phyloP scores from a whole-genome alignment of 2,888 invertebrate species.

The Opisthograptis luteolata region DNA sequence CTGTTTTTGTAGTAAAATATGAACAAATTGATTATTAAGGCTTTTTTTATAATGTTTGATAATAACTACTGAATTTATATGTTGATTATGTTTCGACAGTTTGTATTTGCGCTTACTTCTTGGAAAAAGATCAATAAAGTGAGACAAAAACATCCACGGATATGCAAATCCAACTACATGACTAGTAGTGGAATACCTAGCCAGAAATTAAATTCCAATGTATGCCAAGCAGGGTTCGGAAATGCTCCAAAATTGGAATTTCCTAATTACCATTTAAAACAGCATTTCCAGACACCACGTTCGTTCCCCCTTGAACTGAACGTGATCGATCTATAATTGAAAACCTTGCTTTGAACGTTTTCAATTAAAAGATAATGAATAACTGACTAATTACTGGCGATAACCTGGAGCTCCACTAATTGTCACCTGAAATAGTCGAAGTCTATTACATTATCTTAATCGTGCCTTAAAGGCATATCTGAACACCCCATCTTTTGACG shows the following conservation, averaged over 20 bases:
- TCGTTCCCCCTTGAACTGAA: constrained; percentile 1
- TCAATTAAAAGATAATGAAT: constrained; percentile 21
- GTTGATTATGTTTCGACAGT: no score
- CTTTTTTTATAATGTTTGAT: no score
- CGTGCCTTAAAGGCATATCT: constrained; percentile 7
- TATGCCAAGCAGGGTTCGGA: constrained; percentile 6
- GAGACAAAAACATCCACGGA: no score
- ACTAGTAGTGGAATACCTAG: no score
- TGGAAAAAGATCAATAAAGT: no score
- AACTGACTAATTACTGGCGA: constrained; percentile 16
- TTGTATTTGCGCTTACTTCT: no score
- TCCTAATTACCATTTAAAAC: constrained; percentile 26
- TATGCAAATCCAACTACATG: no score
- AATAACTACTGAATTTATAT: no score
- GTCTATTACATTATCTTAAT: constrained; percentile 8
- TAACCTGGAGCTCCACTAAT: constrained; percentile 12
- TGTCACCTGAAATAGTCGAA: constrained; percentile 14
- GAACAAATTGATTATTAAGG: no score
- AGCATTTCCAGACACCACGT: constrained; percentile 9
- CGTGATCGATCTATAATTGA: constrained; percentile 20
- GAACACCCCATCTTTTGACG: constrained; percentile 7
- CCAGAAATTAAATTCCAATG: constrained; percentile 4
- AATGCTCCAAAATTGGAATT: constrained; percentile 20
- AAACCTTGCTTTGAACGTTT: constrained; percentile 19
- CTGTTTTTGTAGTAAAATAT: no score